Evolutionary conservation across 2,888 invertebrate species (phyloP), one percentile per base, ranked within the genome.

Genomic region (Cephus spinipes): DNA sequence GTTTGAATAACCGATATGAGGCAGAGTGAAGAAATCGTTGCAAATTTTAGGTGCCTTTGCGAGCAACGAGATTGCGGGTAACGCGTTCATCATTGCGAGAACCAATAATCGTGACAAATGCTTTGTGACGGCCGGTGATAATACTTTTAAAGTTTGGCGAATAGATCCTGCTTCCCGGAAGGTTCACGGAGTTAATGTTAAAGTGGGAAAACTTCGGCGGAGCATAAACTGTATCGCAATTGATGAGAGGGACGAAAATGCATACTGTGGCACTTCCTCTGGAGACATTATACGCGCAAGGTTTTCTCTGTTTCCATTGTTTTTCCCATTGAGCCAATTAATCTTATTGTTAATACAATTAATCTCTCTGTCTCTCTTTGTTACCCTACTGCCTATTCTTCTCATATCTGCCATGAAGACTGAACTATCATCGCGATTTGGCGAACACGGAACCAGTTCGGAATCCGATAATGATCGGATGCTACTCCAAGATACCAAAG

Each of bases 261-360:
- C 96, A 74, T 97, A 95, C 90, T 96, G 98, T 83, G 98, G 98
- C 11, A 98, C 98, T 23, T 93, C 94, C 15, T 96, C 97, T 87
- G 98, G 95, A 55, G 98, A 96, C 87, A 92, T 96, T 15, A 90
- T 95, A 80, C 94, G 93, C 87, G 90, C 89, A 12, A 87, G 88
- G 89, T 69, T 30, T 30, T 30, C 12, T 40, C 40, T 40, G 4
- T 40, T 40, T 40, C 4, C 15, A 15, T 40, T 15, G 1, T 40
- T 40, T 40, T 15, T 15, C 15, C 40, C 40, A 40, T 40, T 15
- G 1, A 15, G 15, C 40, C 1, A 40, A 15, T 40, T 4, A 15
- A 4, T 40, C 40, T 40, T n/a, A n/a, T n/a, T n/a, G n/a, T n/a
- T 40, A 15, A 40, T 40, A 15, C 69, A 80, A 31, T 69, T 15